Percentiles rank a stretch among this genome's conserved stretches.
Conservation (phyloP, 2,797 vertebrate species). For the Siniperca undulata region DNA sequence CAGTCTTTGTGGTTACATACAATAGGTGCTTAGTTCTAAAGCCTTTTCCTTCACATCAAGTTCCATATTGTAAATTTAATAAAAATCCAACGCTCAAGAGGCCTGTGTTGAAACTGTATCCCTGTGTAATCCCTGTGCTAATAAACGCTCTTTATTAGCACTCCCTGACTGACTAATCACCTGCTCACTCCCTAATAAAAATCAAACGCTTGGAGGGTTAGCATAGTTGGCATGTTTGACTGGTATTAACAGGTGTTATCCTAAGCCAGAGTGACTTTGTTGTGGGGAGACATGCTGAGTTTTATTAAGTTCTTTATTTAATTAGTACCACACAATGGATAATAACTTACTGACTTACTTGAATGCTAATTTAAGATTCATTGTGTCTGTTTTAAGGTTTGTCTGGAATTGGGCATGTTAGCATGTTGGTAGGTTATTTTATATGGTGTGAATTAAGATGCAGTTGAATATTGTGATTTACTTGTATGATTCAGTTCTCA, state of each 20-base stretch:
- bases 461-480: background rate
- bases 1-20: background rate
- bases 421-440: background rate
- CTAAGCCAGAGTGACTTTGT: slow-evolving; percentile 47
- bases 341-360: background rate
- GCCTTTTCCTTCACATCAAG: slow-evolving; percentile 17
- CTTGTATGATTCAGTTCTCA: background rate
- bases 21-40: slow-evolving; percentile 18
- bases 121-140: slow-evolving; percentile 38
- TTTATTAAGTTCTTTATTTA: slow-evolving; percentile 48
- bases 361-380: slow-evolving; percentile 8
- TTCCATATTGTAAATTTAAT: slow-evolving; percentile 19
- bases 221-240: slow-evolving; percentile 61
- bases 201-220: slow-evolving; percentile 35
- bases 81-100: slow-evolving; percentile 23
- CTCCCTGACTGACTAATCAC: slow-evolving; percentile 59
- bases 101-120: slow-evolving; percentile 37
- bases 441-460: background rate
- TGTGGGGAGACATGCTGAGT: slow-evolving; percentile 36
- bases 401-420: background rate
- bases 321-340: slow-evolving; percentile 39
- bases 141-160: slow-evolving; percentile 62
- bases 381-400: background rate
- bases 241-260: slow-evolving; percentile 61
- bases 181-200: slow-evolving; percentile 54